Evolutionary conservation across 2,113 vertebrate genomes (phyloP), one percentile per base, ranked within the genome.

Genomic region (Anolis carolinensis): DNA sequence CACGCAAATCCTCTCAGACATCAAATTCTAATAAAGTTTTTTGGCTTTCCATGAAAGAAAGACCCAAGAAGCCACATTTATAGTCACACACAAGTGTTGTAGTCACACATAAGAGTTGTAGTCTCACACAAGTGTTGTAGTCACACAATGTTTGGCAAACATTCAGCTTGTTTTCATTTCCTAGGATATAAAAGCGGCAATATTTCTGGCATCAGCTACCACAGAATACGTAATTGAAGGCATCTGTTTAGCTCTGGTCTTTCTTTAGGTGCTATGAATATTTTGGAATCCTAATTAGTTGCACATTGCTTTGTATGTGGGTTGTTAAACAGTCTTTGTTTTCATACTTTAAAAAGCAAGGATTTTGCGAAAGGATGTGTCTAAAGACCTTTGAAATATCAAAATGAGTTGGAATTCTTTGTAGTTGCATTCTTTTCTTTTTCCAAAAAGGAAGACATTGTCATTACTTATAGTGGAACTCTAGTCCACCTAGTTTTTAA

Each of bases 11-110:
- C 62, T 92, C 44, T 90, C 89, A 84, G 36, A 77, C 79, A 86
- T 91, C 20, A 34, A 50, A 85, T 62, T 94, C 76, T 80, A 95
- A 90, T 90, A 95, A 92, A 94, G 87, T 90, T 89, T n/a, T 93
- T 94, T 94, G 89, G 87, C 86, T 88, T 76, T 87, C 90, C 87
- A 91, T 91, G 87, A 92, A 89, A 71, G 44, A n/a, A 30, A 77
- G 85, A 30, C 0, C 91, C 87, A 86, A 82, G 91, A 90, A 90
- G 76, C 86, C 75, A 82, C 70, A 52, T 83, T 86, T 79, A n/a
- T 44, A 71, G 55, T 73, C 27, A 10, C 71, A 44, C 25, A 83
- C 70, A 74, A 59, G 55, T 59, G 30, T 86, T 80, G 44, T 50
- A 63, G 59, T 81, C 39, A 30, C 62, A 36, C 16, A 75, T 39